Evolutionary conservation across 2,888 invertebrate species (phyloP), one percentile per base, ranked within the genome.

Genomic region (Folsomia candida): DNA sequence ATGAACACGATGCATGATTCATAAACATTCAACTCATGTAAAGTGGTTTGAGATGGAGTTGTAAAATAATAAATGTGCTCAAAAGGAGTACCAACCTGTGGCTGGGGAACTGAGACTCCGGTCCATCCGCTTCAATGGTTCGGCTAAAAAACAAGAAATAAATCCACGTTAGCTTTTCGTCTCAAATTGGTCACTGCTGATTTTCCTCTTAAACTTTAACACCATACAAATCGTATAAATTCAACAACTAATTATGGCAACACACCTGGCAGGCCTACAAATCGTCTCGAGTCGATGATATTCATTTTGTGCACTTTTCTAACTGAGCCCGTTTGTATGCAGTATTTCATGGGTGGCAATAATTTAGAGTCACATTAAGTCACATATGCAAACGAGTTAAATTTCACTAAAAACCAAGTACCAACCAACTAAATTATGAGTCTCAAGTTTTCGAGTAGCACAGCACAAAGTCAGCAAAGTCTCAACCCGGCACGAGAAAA

Each of bases 101-200:
- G 79, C 79, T 73, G 79, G 79, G 28, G 79, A 79, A 65, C 77
- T 79, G 67, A 79, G 72, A 75, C 79, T 79, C 69, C 77, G 68
- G 70, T 79, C 79, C 76, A 79, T 74, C 27, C 79, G 76, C 70
- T 79, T 79, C 47, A 79, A 75, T 6, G 79, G 79, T 65, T 79
- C 79, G 59, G 79, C 79, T 78, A 70, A 51, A 75, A 73, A 71
- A 28, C 68, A 70, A 28, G 65, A 67, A 61, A 69, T 47, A 67
- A 66, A 69, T 26, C 58, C 9, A 37, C 22, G 6, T 54, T 54
- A 54, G n/a, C 6, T 54, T 54, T 54, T 54, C 6, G n/a, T 54
- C 18, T 20, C 54, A 54, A 47, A 9, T 47, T 47, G 18, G 18
- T 47, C 18, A 47, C n/a, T n/a, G n/a, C n/a, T n/a, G n/a, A n/a